Conservation (phyloP, 2,113 vertebrate species). For the Phalacrocorax pelagicus region DNA sequence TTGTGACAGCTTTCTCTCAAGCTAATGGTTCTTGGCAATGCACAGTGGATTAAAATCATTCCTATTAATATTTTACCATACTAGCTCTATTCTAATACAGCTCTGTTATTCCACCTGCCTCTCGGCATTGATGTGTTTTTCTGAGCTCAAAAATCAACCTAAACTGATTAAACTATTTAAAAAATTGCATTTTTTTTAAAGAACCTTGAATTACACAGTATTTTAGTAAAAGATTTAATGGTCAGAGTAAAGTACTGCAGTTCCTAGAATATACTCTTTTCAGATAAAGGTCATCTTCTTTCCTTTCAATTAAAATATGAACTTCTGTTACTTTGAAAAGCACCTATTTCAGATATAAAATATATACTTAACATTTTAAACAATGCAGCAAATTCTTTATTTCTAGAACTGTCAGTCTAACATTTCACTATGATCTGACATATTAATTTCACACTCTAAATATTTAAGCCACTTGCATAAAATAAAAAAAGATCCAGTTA, state of each 20-base stretch:
- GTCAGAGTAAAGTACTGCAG: not conserved
- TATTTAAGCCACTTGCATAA: not conserved
- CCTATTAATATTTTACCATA: conserved; percentile 13
- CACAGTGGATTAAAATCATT: not conserved
- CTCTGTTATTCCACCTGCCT: not conserved
- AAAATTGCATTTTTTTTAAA: not conserved
- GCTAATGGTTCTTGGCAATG: not conserved
- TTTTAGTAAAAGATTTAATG: not conserved
- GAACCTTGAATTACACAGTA: not conserved
- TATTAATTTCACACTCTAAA: not conserved
- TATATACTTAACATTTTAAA: not conserved
- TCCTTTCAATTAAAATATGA: not conserved
- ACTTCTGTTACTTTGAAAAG: not conserved
- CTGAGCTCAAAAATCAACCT: not conserved
- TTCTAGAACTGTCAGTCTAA: not conserved
- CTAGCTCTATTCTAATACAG: not conserved
- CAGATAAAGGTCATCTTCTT: not conserved
- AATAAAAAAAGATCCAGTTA: not conserved
- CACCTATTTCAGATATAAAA: not conserved
- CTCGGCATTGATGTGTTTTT: not conserved
- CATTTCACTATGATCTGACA: not conserved
- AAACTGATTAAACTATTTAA: not conserved
- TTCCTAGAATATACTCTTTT: not conserved
- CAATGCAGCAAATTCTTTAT: not conserved
- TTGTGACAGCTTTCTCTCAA: not conserved